phyloP scores from a whole-genome alignment of 2,113 vertebrate species.

The Lagopus muta region DNA sequence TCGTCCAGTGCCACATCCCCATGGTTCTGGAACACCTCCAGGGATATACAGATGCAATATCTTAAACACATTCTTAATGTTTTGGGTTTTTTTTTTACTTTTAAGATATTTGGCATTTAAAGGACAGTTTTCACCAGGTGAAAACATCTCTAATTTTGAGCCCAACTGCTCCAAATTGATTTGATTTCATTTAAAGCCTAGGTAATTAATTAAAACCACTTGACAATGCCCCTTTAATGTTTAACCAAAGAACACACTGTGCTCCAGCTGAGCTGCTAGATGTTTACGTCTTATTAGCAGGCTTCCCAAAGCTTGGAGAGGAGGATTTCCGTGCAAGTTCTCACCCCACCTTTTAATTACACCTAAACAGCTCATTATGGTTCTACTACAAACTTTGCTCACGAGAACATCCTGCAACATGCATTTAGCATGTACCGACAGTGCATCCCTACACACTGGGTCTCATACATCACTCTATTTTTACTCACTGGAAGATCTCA shows the following conservation, averaged over 20 bases:
- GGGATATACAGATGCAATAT: not conserved
- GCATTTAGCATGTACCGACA: not conserved
- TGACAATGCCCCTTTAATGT: slow-evolving; percentile 37
- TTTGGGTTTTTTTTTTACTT: not conserved
- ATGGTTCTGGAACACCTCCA: too few relatives aligned
- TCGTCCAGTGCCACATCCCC: too few relatives aligned
- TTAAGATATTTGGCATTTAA: not conserved
- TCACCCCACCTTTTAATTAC: slow-evolving; percentile 42
- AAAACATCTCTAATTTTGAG: slow-evolving; percentile 44
- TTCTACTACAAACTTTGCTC: slow-evolving; percentile 5
- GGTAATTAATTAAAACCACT: slow-evolving; percentile 58
- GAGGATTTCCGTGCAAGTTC: not conserved
- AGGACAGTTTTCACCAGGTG: slow-evolving; percentile 26
- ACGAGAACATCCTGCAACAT: not conserved
- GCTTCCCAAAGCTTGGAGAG: slow-evolving; percentile 33
- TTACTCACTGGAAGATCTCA: not conserved
- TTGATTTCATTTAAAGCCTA: slow-evolving; percentile 48
- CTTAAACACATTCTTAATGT: not conserved
- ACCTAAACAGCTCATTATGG: slow-evolving; percentile 21
- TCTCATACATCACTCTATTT: not conserved
- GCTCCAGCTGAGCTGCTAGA: slow-evolving; percentile 57
- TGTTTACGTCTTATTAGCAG: slow-evolving; percentile 44
- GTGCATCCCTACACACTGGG: not conserved
- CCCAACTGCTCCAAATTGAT: slow-evolving; percentile 29
- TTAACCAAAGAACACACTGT: slow-evolving; percentile 35